Evolutionary conservation across 1,140 invertebrate species (phyloP).

Genomic region (Hypsibius dujardini): DNA sequence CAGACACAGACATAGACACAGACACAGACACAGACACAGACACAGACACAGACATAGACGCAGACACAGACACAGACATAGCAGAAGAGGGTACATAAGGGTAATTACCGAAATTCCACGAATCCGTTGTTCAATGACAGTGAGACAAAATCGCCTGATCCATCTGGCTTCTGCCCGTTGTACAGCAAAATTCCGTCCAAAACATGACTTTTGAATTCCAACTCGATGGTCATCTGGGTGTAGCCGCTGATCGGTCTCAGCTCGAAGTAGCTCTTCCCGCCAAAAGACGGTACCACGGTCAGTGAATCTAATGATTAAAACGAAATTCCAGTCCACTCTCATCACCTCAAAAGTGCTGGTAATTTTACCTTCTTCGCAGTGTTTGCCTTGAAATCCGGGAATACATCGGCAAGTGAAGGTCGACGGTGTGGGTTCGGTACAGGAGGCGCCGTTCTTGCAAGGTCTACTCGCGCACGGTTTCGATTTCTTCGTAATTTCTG

Average conservation of each 20-base stretch:
- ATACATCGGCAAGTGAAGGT: neutral
- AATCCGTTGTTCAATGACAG: conserved; percentile 45
- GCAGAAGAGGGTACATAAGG: no score
- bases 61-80: no score
- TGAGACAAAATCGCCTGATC: conserved; percentile 70
- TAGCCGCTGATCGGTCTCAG: conserved; percentile 40
- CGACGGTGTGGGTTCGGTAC: neutral
- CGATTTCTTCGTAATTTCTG: no score
- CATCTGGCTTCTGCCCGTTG: conserved; percentile 64
- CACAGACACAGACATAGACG: no score
- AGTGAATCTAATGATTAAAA: conserved; percentile 24
- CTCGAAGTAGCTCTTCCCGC: conserved; percentile 35
- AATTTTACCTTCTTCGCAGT: conserved; percentile 17
- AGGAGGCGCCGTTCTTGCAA: neutral
- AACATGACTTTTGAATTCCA: conserved; percentile 69
- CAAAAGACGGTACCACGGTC: conserved; percentile 34
- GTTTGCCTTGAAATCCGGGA: neutral
- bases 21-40: no score
- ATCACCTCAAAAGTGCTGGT: no score
- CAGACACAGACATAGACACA: no score
- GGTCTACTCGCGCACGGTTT: conserved; percentile 5
- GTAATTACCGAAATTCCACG: conserved; percentile 34
- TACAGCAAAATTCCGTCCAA: conserved; percentile 70
- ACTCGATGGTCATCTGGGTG: conserved; percentile 64
- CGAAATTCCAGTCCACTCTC: conserved; percentile 14